Percentiles rank a stretch among this genome's conserved stretches.
These are phyloP conservation scores for Diarsia mendica DNA, from an alignment of 2,888 invertebrate genomes.

Conservation along the genomic window DNA sequence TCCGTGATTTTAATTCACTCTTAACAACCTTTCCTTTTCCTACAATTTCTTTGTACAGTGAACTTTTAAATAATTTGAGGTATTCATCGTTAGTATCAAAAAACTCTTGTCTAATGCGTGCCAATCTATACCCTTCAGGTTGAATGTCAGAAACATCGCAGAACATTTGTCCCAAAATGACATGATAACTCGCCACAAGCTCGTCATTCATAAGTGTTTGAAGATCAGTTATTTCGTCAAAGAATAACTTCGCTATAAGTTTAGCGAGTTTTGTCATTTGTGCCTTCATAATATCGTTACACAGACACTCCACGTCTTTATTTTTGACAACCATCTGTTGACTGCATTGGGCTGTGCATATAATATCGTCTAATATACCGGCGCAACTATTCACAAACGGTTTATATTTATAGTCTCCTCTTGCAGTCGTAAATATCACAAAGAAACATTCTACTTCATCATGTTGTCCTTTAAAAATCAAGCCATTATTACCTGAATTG, in stretches of 20 bases:
- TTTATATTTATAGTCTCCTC: conserved; percentile 1
- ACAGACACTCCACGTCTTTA: conserved; percentile 1
- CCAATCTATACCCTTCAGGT: conserved; percentile 17
- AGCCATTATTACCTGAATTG: conserved; percentile 15
- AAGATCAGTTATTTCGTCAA: background rate
- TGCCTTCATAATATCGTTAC: background rate
- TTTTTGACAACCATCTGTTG: conserved; percentile 3
- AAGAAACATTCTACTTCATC: conserved; percentile 28
- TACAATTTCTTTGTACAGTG: conserved; percentile 8
- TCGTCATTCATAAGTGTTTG: conserved; percentile 1
- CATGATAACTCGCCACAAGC: background rate
- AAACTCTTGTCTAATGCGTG: conserved; percentile 38
- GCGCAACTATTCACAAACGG: background rate
- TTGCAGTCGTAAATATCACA: background rate
- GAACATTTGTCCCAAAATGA: conserved; percentile 33
- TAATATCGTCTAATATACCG: background rate
- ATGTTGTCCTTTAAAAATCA: conserved; percentile 33
- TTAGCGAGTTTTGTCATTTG: background rate
- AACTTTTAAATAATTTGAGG: conserved; percentile 3
- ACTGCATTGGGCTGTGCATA: background rate
- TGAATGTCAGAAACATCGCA: conserved; percentile 34
- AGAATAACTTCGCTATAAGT: background rate
- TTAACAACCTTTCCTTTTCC: background rate
- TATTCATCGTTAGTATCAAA: conserved; percentile 26
- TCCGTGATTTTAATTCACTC: background rate